Percentiles rank a stretch among this genome's conserved stretches.
phyloP scores from a whole-genome alignment of 2,888 invertebrate species.

The Choreutis nemorana region DNA sequence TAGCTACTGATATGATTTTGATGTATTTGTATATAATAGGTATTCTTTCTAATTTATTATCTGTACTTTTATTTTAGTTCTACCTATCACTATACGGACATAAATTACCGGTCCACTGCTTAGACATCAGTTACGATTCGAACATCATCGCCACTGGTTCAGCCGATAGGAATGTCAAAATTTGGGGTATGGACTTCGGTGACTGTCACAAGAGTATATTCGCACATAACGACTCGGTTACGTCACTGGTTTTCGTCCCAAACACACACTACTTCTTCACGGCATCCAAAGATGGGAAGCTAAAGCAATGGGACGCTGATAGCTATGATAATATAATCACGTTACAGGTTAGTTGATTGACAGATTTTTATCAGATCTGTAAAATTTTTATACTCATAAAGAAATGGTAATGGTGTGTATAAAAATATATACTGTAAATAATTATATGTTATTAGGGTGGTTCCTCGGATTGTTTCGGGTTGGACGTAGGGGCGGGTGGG shows the following conservation, averaged over 20 bases:
- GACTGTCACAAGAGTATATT: constrained; percentile 96
- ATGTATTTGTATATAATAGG: neutral
- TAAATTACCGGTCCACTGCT: constrained; percentile 89
- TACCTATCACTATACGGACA: constrained; percentile 96
- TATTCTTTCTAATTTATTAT: neutral
- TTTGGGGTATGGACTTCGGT: constrained; percentile 99
- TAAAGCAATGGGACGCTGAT: constrained; percentile 98
- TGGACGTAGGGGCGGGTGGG: constrained; percentile 84
- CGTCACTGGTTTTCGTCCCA: constrained; percentile 87
- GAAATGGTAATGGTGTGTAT: neutral
- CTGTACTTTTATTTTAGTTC: constrained; percentile 67
- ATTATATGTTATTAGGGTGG: constrained; percentile 75
- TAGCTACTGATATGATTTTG: neutral
- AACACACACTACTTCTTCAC: constrained; percentile 94
- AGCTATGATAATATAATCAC: constrained; percentile 90
- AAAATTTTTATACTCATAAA: neutral
- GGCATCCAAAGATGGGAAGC: constrained; percentile 89
- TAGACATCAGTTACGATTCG: constrained; percentile 93
- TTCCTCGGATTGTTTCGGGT: constrained; percentile 77
- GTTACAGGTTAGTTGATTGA: constrained; percentile 69
- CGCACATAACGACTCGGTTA: constrained; percentile 96
- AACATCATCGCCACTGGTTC: constrained; percentile 92
- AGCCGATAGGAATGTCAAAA: constrained; percentile 93
- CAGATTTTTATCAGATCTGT: neutral
- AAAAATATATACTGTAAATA: too few species aligned